Base-by-base conservation (phyloP, 2,888 invertebrate species). In the Ectemnius continuus region DNA sequence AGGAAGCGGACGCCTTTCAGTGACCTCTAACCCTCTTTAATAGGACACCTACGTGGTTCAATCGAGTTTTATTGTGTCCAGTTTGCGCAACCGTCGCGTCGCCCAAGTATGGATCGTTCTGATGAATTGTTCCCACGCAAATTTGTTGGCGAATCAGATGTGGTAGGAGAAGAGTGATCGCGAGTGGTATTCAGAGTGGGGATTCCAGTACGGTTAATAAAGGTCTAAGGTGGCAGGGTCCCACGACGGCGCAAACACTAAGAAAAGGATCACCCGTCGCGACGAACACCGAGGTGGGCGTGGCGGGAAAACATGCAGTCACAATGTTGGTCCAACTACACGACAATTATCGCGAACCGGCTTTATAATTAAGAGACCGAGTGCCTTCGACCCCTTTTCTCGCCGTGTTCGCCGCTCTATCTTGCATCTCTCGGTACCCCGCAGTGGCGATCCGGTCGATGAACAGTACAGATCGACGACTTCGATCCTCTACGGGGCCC, bases 261-360 rank as follows among this genome's bases (percentile, higher is more conserved):
- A 86, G 86, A 86, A 88, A 88, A 81, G 87, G 84, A 77, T 86
- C 84, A 85, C 90, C 87, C 87, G 75, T 82, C 88, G 76, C 82
- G 83, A 68, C 75, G 84, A 90, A 89, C 89, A 76, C 85, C 85
- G 84, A 87, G 85, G 61, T 85, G 87, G 91, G 89, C 89, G 90
- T 90, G 84, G 84, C 88, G 88, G 86, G 87, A 89, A 91, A 90
- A 90, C 90, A 91, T 89, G 87, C 84, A 82, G 85, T 87, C 87
- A 90, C 90, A 91, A 91, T 90, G 89, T 90, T 88, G 87, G 88
- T 89, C 85, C 90, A 90, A 91, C 91, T 91, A 90, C 90, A 90
- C 91, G 90, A 89, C 89, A 90, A 91, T 91, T 91, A 89, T 89
- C 88, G 88, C 88, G 67, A 67, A 88, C 86, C 89, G 89, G 88